These are phyloP conservation scores for Diplosoma virens DNA, from an alignment of 23 tunicate genomes.

Conservation along the genomic window DNA sequence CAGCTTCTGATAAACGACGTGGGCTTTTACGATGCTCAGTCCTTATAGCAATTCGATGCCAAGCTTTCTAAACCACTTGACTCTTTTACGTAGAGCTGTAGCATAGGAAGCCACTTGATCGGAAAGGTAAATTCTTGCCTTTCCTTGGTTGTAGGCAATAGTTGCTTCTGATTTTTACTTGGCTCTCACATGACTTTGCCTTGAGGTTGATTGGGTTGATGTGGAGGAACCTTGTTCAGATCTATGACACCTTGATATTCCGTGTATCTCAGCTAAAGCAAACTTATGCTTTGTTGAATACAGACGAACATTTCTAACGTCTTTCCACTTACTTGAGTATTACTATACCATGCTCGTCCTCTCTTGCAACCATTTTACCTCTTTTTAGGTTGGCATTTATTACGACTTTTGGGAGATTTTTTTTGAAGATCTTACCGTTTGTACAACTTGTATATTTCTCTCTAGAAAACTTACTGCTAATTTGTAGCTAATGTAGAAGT, in stretches of 20 bases:
- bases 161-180: background rate
- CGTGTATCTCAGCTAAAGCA: background rate
- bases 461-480: background rate
- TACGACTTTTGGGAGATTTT: background rate
- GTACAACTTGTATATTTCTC: background rate
- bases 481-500: background rate
- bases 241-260: background rate
- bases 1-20: too few relatives aligned
- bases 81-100: background rate
- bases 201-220: background rate
- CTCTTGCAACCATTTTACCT: background rate
- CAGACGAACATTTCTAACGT: background rate
- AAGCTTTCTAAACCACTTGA: constrained; percentile 6
- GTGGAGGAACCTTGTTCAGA: background rate
- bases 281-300: background rate
- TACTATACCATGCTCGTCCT: constrained; percentile 7
- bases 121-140: constrained; percentile 4
- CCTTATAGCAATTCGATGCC: background rate
- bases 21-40: background rate
- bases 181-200: background rate
- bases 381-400: background rate
- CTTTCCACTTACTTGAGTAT: background rate
- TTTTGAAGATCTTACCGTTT: background rate
- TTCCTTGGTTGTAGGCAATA: constrained; percentile 7
- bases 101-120: constrained; percentile 11